These are phyloP conservation scores for Balearica regulorum DNA, from an alignment of 2,797 vertebrate species.

Conservation along the genomic window DNA sequence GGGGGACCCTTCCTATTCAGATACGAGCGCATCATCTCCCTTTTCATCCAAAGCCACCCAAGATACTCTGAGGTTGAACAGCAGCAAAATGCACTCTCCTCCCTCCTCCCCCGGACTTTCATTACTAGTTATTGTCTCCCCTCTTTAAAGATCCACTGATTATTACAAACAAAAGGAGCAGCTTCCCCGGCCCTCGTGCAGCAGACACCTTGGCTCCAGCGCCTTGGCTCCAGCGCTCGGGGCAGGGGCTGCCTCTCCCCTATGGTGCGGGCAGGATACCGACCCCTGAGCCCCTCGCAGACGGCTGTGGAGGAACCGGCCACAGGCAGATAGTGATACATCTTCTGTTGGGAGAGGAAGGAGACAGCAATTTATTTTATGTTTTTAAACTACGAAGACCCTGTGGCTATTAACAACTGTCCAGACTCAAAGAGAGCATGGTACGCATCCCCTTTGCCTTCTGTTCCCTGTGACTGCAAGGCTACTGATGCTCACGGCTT, in stretches of 20 bases:
- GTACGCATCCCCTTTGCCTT: fast-evolving
- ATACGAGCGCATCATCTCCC: background rate
- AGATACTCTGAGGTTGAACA: background rate
- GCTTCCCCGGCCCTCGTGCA: background rate
- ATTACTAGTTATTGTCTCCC: background rate
- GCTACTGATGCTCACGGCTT: background rate
- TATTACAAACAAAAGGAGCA: background rate
- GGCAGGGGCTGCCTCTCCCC: background rate
- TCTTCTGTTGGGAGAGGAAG: background rate
- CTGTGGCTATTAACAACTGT: background rate
- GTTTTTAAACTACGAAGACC: background rate
- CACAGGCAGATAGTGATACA: background rate
- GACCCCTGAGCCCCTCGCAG: background rate
- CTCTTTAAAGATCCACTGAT: background rate
- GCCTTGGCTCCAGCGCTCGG: fast-evolving
- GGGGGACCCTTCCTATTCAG: background rate
- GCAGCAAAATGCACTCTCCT: background rate
- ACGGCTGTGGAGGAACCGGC: background rate
- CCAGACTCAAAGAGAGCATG: background rate
- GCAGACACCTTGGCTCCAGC: background rate
- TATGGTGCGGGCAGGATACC: fast-evolving
- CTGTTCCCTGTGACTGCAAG: fast-evolving
- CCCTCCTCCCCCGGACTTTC: background rate
- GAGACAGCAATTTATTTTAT: background rate
- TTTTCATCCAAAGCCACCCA: background rate